Evolutionary conservation across 2,888 invertebrate genomes (phyloP).

Genomic region (Euclidia mi): DNA sequence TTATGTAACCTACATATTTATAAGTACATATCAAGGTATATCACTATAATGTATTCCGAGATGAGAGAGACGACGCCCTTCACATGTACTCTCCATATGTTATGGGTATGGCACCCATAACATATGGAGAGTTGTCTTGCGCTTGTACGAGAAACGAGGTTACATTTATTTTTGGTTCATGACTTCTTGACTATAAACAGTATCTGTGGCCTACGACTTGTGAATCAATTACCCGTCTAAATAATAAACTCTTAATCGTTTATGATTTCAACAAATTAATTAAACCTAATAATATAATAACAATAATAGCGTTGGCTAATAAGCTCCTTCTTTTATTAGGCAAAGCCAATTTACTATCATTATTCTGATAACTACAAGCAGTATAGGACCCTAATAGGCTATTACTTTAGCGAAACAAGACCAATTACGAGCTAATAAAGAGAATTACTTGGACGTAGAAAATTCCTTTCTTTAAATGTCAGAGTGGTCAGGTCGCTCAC

Average conservation of each 20-base stretch:
- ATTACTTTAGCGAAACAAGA: constrained; percentile 63
- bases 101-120: no score
- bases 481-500: constrained; percentile 55
- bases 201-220: constrained; percentile 7
- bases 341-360: constrained; percentile 35
- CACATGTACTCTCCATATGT: constrained; percentile 39
- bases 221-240: constrained; percentile 21
- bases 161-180: constrained; percentile 70
- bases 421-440: constrained; percentile 68
- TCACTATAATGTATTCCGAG: constrained; percentile 46
- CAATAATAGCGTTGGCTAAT: constrained; percentile 23
- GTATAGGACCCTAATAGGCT: constrained; percentile 51
- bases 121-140: constrained; percentile 67
- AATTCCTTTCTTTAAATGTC: constrained; percentile 62
- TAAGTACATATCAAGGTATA: constrained; percentile 5
- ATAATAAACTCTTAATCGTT: neutral
- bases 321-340: constrained; percentile 28
- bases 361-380: constrained; percentile 36
- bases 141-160: constrained; percentile 73
- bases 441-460: constrained; percentile 62
- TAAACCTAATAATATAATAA: constrained; percentile 21
- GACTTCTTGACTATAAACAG: constrained; percentile 62
- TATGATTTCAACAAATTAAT: constrained; percentile 10
- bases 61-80: constrained; percentile 69
- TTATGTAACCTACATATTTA: constrained; percentile 13